phyloP scores from a whole-genome alignment of 2,113 vertebrate genomes.

The Thinocorus orbignyianus region DNA sequence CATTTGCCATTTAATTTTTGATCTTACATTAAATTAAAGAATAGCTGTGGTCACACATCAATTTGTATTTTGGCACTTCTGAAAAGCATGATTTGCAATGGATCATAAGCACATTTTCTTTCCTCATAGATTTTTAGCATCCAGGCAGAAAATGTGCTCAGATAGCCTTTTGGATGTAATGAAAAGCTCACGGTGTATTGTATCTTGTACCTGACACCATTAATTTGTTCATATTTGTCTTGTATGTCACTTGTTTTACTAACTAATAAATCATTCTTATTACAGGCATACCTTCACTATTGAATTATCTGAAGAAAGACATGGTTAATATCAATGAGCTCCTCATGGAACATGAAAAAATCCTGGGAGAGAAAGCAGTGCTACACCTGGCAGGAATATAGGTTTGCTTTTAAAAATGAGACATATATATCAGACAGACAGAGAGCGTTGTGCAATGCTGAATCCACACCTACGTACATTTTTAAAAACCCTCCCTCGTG shows the following conservation, averaged over 20 bases:
- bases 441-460: not conserved
- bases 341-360: not conserved
- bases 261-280: constrained; percentile 32
- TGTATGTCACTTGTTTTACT: not conserved
- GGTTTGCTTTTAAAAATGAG: not conserved
- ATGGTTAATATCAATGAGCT: not conserved
- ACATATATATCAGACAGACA: not conserved
- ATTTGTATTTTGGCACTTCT: constrained; percentile 7
- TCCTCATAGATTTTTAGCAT: constrained; percentile 38
- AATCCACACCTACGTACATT: not conserved
- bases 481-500: not conserved
- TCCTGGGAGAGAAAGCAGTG: not conserved
- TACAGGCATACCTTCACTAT: not conserved
- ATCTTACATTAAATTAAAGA: not conserved
- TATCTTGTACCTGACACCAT: constrained; percentile 7
- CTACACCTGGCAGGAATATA: not conserved
- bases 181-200: constrained; percentile 18
- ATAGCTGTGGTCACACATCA: not conserved
- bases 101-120: constrained; percentile 21
- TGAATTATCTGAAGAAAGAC: not conserved
- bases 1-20: not conserved
- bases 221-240: constrained; percentile 37
- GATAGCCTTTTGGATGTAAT: not conserved
- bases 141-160: constrained; percentile 18
- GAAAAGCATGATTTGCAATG: constrained; percentile 10